Percentiles rank a stretch among this genome's conserved stretches.
phyloP scores from a whole-genome alignment of 2,113 vertebrate species.

The Dicaeum eximium region DNA sequence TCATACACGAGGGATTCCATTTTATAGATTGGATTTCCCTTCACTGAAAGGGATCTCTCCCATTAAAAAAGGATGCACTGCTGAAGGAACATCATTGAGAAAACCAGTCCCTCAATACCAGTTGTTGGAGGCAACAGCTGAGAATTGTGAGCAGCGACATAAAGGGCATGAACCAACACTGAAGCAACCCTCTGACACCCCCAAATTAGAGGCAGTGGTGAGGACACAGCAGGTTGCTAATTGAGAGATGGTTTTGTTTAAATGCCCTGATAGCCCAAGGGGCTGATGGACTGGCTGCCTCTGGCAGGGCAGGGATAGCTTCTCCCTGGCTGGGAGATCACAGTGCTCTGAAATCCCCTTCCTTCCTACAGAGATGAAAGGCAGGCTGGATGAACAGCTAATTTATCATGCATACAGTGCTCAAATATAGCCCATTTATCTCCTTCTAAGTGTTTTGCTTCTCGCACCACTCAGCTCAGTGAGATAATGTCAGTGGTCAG shows the following conservation, averaged over 20 bases:
- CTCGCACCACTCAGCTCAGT: conserved; percentile 8
- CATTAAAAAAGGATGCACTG: not conserved
- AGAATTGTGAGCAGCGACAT: not conserved
- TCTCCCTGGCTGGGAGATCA: conserved; percentile 22
- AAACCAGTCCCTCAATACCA: not conserved
- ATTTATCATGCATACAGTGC: conserved; percentile 1
- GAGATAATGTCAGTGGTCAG: not conserved
- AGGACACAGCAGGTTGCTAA: not conserved
- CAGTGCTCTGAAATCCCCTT: not conserved
- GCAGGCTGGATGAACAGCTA: not conserved
- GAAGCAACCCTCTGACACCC: not conserved
- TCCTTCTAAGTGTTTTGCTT: conserved; percentile 1
- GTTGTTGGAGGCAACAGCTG: not conserved
- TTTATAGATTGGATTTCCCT: not conserved
- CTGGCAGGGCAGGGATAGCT: not conserved
- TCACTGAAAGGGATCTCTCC: not conserved
- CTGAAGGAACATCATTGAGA: not conserved
- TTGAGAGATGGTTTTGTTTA: not conserved
- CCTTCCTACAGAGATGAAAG: conserved; percentile 38
- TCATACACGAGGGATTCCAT: not conserved
- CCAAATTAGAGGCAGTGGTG: not conserved
- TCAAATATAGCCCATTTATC: conserved; percentile 30
- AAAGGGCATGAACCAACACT: not conserved
- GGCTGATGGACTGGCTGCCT: not conserved
- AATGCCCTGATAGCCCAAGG: not conserved